Evolutionary conservation across 2,113 vertebrate genomes (phyloP), one percentile per base, ranked within the genome.

Genomic region (Vimba vimba): DNA sequence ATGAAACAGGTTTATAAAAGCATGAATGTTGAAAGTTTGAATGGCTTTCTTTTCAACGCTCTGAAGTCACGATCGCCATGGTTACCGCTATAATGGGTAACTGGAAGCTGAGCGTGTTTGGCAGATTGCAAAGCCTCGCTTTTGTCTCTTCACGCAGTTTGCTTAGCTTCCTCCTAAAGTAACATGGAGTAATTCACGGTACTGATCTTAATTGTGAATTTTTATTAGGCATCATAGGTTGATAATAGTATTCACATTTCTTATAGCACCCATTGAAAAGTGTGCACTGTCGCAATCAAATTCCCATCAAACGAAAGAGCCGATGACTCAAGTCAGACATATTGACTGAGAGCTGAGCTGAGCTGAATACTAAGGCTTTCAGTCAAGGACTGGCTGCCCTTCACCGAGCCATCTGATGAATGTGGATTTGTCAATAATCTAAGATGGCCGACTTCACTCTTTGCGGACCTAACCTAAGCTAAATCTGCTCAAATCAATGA

Each of bases 81-180:
- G 94, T 90, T 93, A 94, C 93, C 88, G 91, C 94, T 94, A 94
- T 94, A 91, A 92, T 91, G 89, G 89, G 89, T 91, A 92, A 91
- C 91, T 91, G 89, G 91, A 81, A 55, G 90, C 80, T 10, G 60
- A 75, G 59, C 27, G 45, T 86, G 91, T 87, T 87, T 92, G 92
- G 88, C 91, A 86, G 82, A 47, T 66, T 77, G 60, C n/a, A 57
- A 86, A 82, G 30, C 85, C 62, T 79, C 45, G 30, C 57, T 83
- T 30, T 60, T 82, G 86, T 73, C 69, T 59, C 62, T 62, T 43
- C 33, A 71, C 27, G 19, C 47, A 36, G 80, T 71, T 12, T 82
- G 25, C n/a, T 62, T 30, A 3, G 21, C 30, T 79, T 73, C 19
- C 17, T 55, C 52, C 21, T 17, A 10, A 4, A 43, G 12, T n/a